Conservation (phyloP, 2,888 invertebrate genomes). For the Camptogramma bilineatum region DNA sequence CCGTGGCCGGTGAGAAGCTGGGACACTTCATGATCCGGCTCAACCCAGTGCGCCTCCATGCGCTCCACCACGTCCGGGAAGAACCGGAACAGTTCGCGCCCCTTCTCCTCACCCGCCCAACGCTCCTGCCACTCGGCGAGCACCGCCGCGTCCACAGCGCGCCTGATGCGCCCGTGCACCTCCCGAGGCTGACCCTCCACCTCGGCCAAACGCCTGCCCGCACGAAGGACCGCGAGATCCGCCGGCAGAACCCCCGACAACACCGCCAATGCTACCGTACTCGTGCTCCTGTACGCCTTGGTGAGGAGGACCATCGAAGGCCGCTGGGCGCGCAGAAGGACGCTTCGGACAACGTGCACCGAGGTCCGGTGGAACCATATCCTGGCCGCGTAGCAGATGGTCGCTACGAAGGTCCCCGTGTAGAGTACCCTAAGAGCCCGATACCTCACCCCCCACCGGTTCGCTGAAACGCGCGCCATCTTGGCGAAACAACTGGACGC, state of each 20-base stretch:
- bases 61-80: constrained; percentile 19
- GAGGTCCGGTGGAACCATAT: constrained; percentile 1
- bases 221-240: constrained; percentile 11
- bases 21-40: constrained; percentile 9
- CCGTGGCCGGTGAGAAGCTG: constrained; percentile 11
- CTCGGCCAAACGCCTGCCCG: constrained; percentile 3
- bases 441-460: constrained; percentile 4
- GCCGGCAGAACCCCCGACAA: constrained; percentile 15
- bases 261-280: constrained; percentile 15
- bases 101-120: neutral
- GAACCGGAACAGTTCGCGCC: constrained; percentile 7
- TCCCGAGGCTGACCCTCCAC: neutral
- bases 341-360: constrained; percentile 9
- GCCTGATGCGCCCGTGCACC: neutral
- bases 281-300: constrained; percentile 14
- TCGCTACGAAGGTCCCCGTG: neutral
- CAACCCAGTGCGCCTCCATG: constrained; percentile 20
- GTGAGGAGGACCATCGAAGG: constrained; percentile 14
- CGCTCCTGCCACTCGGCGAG: neutral
- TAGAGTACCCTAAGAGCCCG: neutral
- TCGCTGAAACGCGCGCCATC: constrained; percentile 1
- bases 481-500: constrained; percentile 1
- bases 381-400: constrained; percentile 5
- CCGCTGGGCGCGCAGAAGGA: neutral
- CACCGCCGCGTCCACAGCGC: neutral